Percentiles rank a stretch among this genome's conserved stretches.
Evolutionary conservation across 2,113 vertebrate species (phyloP).

Genomic region (Corynorhinus townsendii): DNA sequence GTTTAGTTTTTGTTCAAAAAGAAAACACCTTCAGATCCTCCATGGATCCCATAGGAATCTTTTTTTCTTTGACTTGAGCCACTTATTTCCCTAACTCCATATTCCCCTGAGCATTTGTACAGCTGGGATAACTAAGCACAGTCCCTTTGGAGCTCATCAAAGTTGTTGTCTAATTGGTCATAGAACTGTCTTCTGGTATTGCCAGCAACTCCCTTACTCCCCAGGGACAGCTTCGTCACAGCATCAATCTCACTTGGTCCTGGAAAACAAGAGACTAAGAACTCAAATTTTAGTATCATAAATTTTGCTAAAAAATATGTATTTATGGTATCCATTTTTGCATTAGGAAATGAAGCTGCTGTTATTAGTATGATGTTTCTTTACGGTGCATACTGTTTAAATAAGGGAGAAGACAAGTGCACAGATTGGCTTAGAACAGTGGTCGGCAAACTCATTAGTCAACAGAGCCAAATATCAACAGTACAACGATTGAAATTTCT

Average conservation of each 20-base stretch:
- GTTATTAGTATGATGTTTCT: neutral
- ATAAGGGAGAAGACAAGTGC: neutral
- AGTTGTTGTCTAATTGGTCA: neutral
- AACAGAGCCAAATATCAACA: too few species aligned
- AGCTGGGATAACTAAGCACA: neutral
- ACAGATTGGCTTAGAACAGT: neutral
- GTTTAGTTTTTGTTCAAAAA: constrained; percentile 32
- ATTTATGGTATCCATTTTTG: neutral
- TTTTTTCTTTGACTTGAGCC: constrained; percentile 14
- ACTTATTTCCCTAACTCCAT: neutral
- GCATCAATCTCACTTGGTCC: neutral
- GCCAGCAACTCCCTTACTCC: neutral
- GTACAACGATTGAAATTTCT: too few species aligned
- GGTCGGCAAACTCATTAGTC: too few species aligned
- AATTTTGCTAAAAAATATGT: neutral
- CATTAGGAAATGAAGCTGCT: neutral
- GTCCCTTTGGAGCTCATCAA: constrained; percentile 55
- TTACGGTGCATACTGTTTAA: neutral
- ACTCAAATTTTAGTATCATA: neutral
- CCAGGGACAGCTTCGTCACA: neutral
- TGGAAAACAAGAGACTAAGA: constrained; percentile 24
- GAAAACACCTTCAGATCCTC: neutral
- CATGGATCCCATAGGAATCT: neutral
- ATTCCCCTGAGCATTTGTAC: neutral
- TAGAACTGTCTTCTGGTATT: neutral